Evolutionary conservation across 2,113 vertebrate species (phyloP).

Genomic region (Tetrax tetrax): DNA sequence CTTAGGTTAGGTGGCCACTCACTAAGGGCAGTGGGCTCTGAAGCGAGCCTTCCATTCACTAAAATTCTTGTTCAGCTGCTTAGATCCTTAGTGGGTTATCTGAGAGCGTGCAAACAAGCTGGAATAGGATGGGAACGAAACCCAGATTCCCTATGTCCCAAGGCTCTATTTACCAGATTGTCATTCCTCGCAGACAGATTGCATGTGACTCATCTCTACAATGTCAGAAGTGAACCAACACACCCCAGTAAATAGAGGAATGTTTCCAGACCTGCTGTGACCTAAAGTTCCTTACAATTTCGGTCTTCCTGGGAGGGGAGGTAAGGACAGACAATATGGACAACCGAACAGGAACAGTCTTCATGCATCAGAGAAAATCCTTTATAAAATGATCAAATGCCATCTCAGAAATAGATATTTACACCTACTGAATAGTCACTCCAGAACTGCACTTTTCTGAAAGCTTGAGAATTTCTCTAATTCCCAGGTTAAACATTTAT

Average conservation of each 20-base stretch:
- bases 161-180: not conserved
- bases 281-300: conserved; percentile 23
- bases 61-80: not conserved
- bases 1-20: not conserved
- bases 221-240: not conserved
- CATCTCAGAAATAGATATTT: not conserved
- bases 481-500: not conserved
- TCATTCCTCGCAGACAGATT: not conserved
- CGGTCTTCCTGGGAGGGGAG: not conserved
- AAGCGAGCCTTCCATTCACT: not conserved
- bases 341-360: not conserved
- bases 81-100: not conserved
- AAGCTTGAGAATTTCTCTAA: not conserved
- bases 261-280: conserved; percentile 26
- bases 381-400: not conserved
- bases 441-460: not conserved
- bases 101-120: not conserved
- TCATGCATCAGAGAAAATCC: not conserved
- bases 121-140: conserved; percentile 22
- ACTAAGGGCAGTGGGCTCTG: not conserved
- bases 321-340: not conserved
- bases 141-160: not conserved
- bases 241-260: not conserved
- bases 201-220: not conserved
- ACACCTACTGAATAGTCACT: not conserved